Evolutionary conservation across 2,797 vertebrate genomes (phyloP), one percentile per base, ranked within the genome.

Genomic region (Bradypus variegatus): DNA sequence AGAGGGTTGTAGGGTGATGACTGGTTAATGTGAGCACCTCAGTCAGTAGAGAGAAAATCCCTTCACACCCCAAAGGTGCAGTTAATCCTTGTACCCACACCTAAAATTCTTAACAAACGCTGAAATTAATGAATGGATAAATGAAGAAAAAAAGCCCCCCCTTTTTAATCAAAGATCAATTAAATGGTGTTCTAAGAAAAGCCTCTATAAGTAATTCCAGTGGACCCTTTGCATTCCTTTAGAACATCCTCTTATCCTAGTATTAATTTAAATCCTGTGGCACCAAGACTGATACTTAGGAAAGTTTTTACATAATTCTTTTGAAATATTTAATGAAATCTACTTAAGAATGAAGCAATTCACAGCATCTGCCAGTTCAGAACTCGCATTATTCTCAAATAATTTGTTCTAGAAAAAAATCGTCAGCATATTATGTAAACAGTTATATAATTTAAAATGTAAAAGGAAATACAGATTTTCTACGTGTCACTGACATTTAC

Each of bases 191-290:
- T 72, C 53, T 79, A 81, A n/a, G 50, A 36, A 86, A 92, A 83
- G 5, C n/a, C 72, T 5, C 33, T 55, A 3, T 45, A 60, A 88
- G 64, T 23, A 78, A n/a, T 90, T 50, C 29, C 4, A 13, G 8
- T n/a, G 27, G 50, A 53, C 36, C 33, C 50, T 88, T 41, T 60
- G 64, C 45, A 91, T 87, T 89, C 87, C 18, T 72, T 60, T 53
- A 60, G 60, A 58, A 78, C 25, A 62, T 93, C 95, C 87, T 91
- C 25, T 77, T 93, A 50, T 67, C 53, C 45, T 89, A 94, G 91
- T 16, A 76, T 95, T 95, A 94, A 58, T 10, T 92, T 95, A 96
- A 96, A 95, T 87, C 76, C 38, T 36, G 23, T 6, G 90, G 93
- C 93, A 96, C 73, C 45, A 93, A 89, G 69, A 89, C 83, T 90